A percentile compares a stretch with the other conserved stretches of the same genome.
phyloP scores from a whole-genome alignment of 2,888 invertebrate genomes.

The Volucella bombylans region DNA sequence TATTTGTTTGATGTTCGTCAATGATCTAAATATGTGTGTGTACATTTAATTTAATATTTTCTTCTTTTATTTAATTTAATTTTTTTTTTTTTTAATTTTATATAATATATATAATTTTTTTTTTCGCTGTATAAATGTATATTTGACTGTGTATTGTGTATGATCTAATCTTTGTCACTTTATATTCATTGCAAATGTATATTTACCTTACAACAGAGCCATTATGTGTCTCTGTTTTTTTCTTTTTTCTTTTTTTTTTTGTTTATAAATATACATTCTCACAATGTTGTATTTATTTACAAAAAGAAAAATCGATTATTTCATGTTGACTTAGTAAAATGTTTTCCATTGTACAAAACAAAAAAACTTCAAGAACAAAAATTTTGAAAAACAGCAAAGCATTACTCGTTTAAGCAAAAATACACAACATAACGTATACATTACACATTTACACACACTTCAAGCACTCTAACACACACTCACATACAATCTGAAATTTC shows the following conservation, averaged over 20 bases:
- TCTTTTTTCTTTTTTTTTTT: no score
- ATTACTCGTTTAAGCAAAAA: no score
- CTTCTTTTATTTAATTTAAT: neutral
- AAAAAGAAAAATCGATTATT: constrained; percentile 28
- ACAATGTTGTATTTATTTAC: constrained; percentile 46
- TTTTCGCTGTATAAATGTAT: constrained; percentile 54
- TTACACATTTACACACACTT: constrained; percentile 59
- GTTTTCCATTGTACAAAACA: constrained; percentile 69
- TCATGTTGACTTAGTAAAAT: constrained; percentile 69
- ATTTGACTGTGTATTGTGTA: constrained; percentile 45
- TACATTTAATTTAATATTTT: constrained; percentile 27
- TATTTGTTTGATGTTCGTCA: constrained; percentile 46
- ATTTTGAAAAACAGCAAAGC: no score
- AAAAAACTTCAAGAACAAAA: constrained; percentile 4
- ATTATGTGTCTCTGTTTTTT: constrained; percentile 7
- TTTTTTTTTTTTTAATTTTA: constrained; percentile 34
- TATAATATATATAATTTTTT: constrained; percentile 15
- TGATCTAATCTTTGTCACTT: constrained; percentile 61
- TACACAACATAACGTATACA: constrained; percentile 57
- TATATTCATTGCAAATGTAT: constrained; percentile 59
- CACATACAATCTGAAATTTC: constrained; percentile 38
- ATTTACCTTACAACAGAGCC: constrained; percentile 42
- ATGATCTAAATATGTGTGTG: constrained; percentile 56
- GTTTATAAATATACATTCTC: constrained; percentile 63
- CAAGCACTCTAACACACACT: constrained; percentile 42